These are phyloP conservation scores for Proisotoma minuta DNA, from an alignment of 2,888 invertebrate genomes.

Conservation along the genomic window DNA sequence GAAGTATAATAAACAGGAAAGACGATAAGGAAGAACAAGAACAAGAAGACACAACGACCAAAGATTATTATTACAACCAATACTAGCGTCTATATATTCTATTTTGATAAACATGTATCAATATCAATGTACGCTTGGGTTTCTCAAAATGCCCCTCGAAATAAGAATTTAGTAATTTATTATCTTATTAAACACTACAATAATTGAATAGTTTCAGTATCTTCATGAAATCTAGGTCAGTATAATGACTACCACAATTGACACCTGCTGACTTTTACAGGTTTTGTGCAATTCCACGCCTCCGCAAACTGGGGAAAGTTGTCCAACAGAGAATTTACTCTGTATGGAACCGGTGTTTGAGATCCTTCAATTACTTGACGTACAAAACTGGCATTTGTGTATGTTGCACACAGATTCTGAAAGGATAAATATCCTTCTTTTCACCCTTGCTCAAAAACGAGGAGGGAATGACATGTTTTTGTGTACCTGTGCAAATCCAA, in stretches of 20 bases:
- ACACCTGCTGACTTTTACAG: slow-evolving; percentile 5
- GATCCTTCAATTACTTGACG: neutral
- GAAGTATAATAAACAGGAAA: neutral
- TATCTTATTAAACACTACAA: no score
- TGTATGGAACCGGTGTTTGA: slow-evolving; percentile 19
- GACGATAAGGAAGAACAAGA: neutral
- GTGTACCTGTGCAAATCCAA: slow-evolving; percentile 29
- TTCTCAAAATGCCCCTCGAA: no score
- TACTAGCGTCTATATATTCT: no score
- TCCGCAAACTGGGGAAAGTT: slow-evolving; percentile 31
- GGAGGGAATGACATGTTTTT: neutral
- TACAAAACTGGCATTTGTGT: slow-evolving; percentile 11
- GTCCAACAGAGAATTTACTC: slow-evolving; percentile 21
- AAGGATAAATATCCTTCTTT: slow-evolving; percentile 1
- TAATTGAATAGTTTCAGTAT: no score
- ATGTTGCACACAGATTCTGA: slow-evolving; percentile 22
- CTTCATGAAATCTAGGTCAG: no score
- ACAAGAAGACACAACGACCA: slow-evolving; percentile 1
- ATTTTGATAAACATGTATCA: no score
- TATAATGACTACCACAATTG: slow-evolving; percentile 16
- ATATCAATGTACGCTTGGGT: no score
- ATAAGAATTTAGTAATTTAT: slow-evolving; percentile 10
- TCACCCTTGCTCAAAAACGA: neutral
- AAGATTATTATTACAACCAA: neutral
- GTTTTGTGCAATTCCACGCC: slow-evolving; percentile 29